Evolutionary conservation across 1,140 invertebrate genomes (phyloP).

Genomic region (Oncopodura yosiiana): DNA sequence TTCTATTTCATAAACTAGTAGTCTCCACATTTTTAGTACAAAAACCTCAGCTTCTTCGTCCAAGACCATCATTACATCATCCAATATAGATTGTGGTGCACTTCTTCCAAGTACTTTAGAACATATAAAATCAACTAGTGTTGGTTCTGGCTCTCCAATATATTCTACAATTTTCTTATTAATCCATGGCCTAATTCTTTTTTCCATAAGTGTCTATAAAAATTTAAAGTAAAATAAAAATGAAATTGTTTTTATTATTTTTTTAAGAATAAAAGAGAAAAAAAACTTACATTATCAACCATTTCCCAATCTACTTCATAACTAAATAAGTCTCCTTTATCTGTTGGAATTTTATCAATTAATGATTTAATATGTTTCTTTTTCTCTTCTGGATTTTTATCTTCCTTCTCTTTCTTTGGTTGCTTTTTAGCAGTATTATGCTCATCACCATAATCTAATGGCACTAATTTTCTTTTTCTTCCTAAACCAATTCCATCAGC

Average conservation of each 20-base stretch:
- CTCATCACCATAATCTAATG: slow-evolving; percentile 50
- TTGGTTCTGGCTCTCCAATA: slow-evolving; percentile 98
- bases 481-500: slow-evolving; percentile 47
- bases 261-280: background rate
- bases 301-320: slow-evolving; percentile 86
- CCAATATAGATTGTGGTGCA: slow-evolving; percentile 83
- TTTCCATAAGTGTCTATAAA: slow-evolving; percentile 75
- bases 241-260: background rate
- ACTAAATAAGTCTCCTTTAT: slow-evolving; percentile 88
- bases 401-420: too few species aligned
- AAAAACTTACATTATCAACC: slow-evolving; percentile 59
- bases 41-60: slow-evolving; percentile 99
- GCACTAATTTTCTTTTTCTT: slow-evolving; percentile 75
- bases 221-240: background rate
- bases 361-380: slow-evolving; percentile 84
- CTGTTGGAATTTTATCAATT: slow-evolving; percentile 96
- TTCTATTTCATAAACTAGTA: slow-evolving; percentile 98
- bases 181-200: slow-evolving; percentile 95
- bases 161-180: slow-evolving; percentile 99
- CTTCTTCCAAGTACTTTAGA: slow-evolving; percentile 90
- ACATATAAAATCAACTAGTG: slow-evolving; percentile 96
- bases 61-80: slow-evolving; percentile 97
- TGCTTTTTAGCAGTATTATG: slow-evolving; percentile 49
- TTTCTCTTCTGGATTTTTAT: slow-evolving; percentile 85
- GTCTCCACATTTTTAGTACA: slow-evolving; percentile 99